These are phyloP conservation scores for Drosophila asahinai DNA, from an alignment of 1,140 invertebrate species.

Conservation along the genomic window DNA sequence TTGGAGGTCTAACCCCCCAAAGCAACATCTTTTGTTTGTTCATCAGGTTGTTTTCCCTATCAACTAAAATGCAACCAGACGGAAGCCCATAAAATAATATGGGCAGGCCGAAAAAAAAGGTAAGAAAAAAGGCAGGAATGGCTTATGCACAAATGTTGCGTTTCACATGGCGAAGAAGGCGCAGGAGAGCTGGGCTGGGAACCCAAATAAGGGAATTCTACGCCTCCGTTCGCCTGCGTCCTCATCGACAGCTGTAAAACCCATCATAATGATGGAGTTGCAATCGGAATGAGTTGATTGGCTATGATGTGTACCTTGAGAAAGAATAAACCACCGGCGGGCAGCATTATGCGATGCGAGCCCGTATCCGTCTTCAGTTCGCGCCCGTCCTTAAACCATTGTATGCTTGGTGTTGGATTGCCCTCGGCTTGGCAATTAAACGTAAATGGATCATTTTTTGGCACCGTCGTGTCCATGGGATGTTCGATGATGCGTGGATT, in stretches of 20 bases:
- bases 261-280: constrained; percentile 64
- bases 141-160: constrained; percentile 77
- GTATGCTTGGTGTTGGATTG: constrained; percentile 87
- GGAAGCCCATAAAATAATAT: constrained; percentile 82
- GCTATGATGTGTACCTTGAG: constrained; percentile 87
- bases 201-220: constrained; percentile 25
- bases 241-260: constrained; percentile 53
- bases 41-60: constrained; percentile 68
- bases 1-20: constrained; percentile 21
- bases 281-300: constrained; percentile 27
- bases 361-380: constrained; percentile 86
- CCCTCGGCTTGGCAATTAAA: constrained; percentile 90
- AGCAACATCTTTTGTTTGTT: constrained; percentile 45
- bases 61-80: constrained; percentile 75
- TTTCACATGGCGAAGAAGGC: constrained; percentile 57
- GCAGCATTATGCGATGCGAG: constrained; percentile 87
- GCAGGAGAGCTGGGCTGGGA: constrained; percentile 22
- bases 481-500: constrained; percentile 91
- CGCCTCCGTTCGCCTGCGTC: constrained; percentile 19
- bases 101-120: constrained; percentile 24
- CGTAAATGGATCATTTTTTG: constrained; percentile 89
- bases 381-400: constrained; percentile 89
- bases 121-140: background rate
- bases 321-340: constrained; percentile 91
- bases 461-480: constrained; percentile 90